A percentile compares a stretch with the other conserved stretches of the same genome.
These are phyloP conservation scores for Galerucella calmariensis DNA, from an alignment of 2,888 invertebrate species.

Conservation along the genomic window DNA sequence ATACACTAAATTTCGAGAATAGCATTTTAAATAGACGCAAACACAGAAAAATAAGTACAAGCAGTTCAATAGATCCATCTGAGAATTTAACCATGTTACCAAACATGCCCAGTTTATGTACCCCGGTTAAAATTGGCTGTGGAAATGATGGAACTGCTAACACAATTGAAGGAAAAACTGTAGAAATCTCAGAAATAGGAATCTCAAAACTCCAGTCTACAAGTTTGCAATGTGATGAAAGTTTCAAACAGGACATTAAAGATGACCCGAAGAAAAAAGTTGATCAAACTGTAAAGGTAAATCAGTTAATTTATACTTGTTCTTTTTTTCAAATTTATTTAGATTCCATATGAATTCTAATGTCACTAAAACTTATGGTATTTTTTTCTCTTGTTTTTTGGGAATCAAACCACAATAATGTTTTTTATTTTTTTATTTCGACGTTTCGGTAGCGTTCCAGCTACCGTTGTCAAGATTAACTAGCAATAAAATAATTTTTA, in stretches of 20 bases:
- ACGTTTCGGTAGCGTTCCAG: no score
- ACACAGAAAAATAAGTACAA: not conserved
- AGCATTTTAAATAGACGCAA: not conserved
- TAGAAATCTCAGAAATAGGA: slow-evolving; percentile 47
- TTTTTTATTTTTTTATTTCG: no score
- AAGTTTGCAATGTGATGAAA: slow-evolving; percentile 36
- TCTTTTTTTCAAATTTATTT: not conserved
- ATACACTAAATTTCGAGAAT: not conserved
- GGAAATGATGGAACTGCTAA: slow-evolving; percentile 23
- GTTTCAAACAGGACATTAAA: slow-evolving; percentile 42
- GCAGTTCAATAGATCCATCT: not conserved
- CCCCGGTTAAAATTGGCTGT: slow-evolving; percentile 50
- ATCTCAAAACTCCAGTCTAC: slow-evolving; percentile 45
- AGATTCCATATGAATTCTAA: not conserved
- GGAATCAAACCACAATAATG: no score
- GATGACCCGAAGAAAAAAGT: slow-evolving; percentile 2
- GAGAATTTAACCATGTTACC: slow-evolving; percentile 53
- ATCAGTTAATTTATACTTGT: not conserved
- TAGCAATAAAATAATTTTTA: no score
- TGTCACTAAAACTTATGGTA: no score
- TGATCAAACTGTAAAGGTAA: not conserved
- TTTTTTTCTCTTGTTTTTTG: no score
- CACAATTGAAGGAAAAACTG: slow-evolving; percentile 9
- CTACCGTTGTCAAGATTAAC: no score
- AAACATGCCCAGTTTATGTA: slow-evolving; percentile 60